Base-by-base conservation (phyloP, 2,113 vertebrate genomes). In the Cinclus cinclus region DNA sequence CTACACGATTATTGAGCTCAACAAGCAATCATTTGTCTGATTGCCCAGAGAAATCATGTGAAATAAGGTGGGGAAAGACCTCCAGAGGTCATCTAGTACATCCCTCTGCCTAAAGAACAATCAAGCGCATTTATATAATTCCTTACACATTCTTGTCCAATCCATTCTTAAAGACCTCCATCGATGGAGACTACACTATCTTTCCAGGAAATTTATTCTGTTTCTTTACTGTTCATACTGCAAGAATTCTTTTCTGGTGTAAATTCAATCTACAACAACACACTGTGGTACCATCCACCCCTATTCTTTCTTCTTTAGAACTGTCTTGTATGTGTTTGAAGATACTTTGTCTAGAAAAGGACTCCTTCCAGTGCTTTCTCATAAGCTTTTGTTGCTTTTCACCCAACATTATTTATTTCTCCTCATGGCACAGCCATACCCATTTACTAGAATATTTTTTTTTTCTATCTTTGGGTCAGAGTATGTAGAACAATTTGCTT, bases 1-100 rank as follows among this genome's bases (percentile, higher is more conserved):
- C 56, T 75, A 86, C 60, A 56, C 13, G 24, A 83, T 94, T 88
- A 94, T 94, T 93, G 94, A 95, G 52, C 52, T 95, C 82, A 92
- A 83, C 33, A 88, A 90, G 71, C 44, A 90, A 83, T 83, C n/a
- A 39, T 83, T 90, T 95, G 74, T 74, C 35, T 95, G 83, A 94
- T 78, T 92, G 10, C 22, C 42, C 60, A 71, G 56, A 78, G 60
- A 94, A 91, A 91, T 81, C 27, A 83, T 44, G 60, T 64, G 89
- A 94, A 93, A 93, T 60, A 87, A 90, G 44, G 60, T 81, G 71
- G n/a, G 37, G 73, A 94, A 60, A 50, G 60, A 85, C 30, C 68
- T 94, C 60, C 76, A 67, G 76, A 87, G 64, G 60, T 87, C 86
- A 93, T 30, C 39, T 50, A 65, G 55, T 55, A 30, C 46, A 67